These are phyloP conservation scores for Columba livia DNA, from an alignment of 2,113 vertebrate genomes.

Conservation along the genomic window DNA sequence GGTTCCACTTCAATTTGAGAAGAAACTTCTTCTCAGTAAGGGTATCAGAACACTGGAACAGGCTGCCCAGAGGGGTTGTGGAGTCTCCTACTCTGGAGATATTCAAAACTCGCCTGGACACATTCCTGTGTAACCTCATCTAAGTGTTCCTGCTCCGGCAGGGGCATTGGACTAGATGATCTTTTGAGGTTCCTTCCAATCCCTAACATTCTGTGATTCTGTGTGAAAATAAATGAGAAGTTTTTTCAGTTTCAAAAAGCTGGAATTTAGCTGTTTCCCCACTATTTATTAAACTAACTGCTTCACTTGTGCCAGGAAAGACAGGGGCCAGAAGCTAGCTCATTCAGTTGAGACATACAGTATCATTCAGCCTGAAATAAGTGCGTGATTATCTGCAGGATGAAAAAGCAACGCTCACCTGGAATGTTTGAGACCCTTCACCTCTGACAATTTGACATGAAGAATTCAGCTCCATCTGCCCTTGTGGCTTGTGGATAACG, in stretches of 20 bases:
- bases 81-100: too few species aligned
- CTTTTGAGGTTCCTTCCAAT: too few species aligned
- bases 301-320: not conserved
- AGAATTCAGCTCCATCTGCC: conserved; percentile 87
- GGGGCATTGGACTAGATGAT: too few species aligned
- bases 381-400: not conserved
- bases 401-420: conserved; percentile 67
- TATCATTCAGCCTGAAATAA: not conserved
- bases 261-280: not conserved
- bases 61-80: too few species aligned
- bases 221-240: not conserved
- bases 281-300: not conserved
- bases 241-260: not conserved
- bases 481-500: conserved; percentile 88
- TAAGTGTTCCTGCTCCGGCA: too few species aligned
- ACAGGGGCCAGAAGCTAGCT: not conserved
- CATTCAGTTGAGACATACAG: not conserved
- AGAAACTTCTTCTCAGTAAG: too few species aligned
- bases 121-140: too few species aligned
- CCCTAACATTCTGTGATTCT: too few species aligned
- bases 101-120: too few species aligned
- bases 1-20: too few species aligned
- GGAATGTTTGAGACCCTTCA: conserved; percentile 88
- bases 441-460: conserved; percentile 84
- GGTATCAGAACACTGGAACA: too few species aligned